Evolutionary conservation across 1,140 invertebrate species (phyloP).

Genomic region (Drosophila pectinifera): DNA sequence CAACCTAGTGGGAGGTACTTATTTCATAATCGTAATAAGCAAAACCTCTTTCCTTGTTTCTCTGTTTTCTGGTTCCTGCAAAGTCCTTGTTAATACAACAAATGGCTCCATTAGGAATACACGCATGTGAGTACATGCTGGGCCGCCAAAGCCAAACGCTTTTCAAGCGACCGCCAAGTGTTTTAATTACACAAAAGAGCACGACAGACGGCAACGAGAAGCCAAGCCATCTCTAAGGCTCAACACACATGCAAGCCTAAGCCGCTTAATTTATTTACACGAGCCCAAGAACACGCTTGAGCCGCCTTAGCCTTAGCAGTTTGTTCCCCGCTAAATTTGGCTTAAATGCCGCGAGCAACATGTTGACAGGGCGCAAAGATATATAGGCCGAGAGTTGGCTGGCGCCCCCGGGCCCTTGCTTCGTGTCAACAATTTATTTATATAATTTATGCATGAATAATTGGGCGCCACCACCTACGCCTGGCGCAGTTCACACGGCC

Average conservation of each 20-base stretch:
- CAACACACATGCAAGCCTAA: conserved; percentile 37
- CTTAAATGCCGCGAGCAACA: conserved; percentile 53
- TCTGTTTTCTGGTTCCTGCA: background rate
- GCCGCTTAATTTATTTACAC: conserved; percentile 61
- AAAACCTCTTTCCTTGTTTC: background rate
- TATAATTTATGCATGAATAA: conserved; percentile 63
- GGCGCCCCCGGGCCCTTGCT: background rate
- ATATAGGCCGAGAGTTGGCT: conserved; percentile 23
- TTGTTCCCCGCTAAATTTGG: conserved; percentile 35
- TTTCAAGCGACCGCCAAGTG: conserved; percentile 24
- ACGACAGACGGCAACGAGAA: conserved; percentile 37
- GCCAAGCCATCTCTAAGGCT: conserved; percentile 20
- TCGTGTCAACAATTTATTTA: conserved; percentile 52
- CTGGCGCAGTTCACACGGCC: conserved; percentile 40
- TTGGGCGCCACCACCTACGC: conserved; percentile 24
- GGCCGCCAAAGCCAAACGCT: too few relatives aligned
- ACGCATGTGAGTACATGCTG: too few relatives aligned
- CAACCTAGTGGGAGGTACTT: background rate
- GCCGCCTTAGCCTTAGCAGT: conserved; percentile 38
- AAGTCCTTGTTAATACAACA: conserved; percentile 13
- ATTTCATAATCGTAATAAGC: conserved; percentile 7
- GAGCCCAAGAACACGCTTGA: conserved; percentile 14
- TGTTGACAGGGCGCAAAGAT: conserved; percentile 23
- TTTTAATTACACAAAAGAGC: conserved; percentile 50
- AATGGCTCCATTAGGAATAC: conserved; percentile 34